These are phyloP conservation scores for Carlito syrichta DNA, from an alignment of 2,113 vertebrate genomes.

Conservation along the genomic window DNA sequence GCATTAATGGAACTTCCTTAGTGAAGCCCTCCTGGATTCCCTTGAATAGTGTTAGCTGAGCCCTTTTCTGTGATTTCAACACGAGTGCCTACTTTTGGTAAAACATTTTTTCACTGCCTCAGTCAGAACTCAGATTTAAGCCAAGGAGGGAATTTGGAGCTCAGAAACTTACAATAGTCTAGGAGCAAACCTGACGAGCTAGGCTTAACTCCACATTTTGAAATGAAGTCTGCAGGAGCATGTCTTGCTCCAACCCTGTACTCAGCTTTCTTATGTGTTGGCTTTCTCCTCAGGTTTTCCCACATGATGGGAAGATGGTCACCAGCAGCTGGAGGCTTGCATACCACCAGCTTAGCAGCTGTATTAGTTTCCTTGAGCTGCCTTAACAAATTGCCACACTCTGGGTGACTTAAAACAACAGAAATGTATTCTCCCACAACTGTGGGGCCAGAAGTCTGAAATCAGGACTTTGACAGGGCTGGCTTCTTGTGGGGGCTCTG, in stretches of 20 bases:
- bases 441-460: neutral
- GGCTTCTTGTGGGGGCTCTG: neutral
- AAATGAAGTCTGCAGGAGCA: neutral
- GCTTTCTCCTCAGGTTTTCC: neutral
- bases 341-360: neutral
- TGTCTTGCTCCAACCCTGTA: neutral
- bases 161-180: neutral
- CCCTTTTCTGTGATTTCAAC: neutral
- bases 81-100: neutral
- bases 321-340: neutral
- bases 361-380: neutral
- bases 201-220: neutral
- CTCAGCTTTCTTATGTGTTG: neutral
- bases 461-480: constrained; percentile 20
- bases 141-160: neutral
- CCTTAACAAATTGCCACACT: neutral
- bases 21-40: neutral
- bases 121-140: neutral
- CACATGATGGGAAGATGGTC: neutral
- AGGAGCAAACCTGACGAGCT: neutral
- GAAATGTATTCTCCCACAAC: neutral
- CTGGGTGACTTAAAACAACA: neutral
- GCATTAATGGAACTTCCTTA: neutral
- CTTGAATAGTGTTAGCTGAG: neutral
- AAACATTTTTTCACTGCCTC: constrained; percentile 1